phyloP scores from a whole-genome alignment of 1,140 invertebrate species.

The Lutraria rhynchaena region DNA sequence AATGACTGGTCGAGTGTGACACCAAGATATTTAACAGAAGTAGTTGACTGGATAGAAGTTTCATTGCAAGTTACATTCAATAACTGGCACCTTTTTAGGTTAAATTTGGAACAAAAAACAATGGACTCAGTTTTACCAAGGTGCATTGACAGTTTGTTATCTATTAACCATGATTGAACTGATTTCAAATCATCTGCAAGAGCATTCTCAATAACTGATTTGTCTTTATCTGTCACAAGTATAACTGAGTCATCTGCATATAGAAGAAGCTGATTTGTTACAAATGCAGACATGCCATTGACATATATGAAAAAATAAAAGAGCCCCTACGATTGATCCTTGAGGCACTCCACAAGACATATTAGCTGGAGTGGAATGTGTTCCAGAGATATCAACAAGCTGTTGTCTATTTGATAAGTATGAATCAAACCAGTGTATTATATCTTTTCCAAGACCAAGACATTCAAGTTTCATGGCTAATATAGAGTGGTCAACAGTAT shows the following conservation, averaged over 20 bases:
- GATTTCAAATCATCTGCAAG: slow-evolving; percentile 22
- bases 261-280: slow-evolving; percentile 38
- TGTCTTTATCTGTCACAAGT: slow-evolving; percentile 4
- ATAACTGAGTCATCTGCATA: slow-evolving; percentile 61
- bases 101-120: slow-evolving; percentile 50
- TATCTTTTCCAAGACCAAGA: not conserved
- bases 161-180: slow-evolving; percentile 40
- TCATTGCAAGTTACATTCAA: slow-evolving; percentile 45
- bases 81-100: slow-evolving; percentile 1
- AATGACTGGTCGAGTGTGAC: slow-evolving; percentile 18
- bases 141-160: slow-evolving; percentile 58
- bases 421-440: not conserved
- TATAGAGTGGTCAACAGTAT: slow-evolving; percentile 39
- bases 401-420: slow-evolving; percentile 35
- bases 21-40: slow-evolving; percentile 45
- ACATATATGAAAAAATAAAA: slow-evolving; percentile 30
- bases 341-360: slow-evolving; percentile 41
- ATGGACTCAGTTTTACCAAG: slow-evolving; percentile 63
- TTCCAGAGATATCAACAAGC: slow-evolving; percentile 4
- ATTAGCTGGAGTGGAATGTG: not conserved
- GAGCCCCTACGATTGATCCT: slow-evolving; percentile 10
- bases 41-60: slow-evolving; percentile 14
- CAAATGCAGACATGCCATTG: slow-evolving; percentile 8
- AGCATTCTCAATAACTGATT: slow-evolving; percentile 5
- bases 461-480: slow-evolving; percentile 14